Percentiles rank a stretch among this genome's conserved stretches.
Evolutionary conservation across 2,113 vertebrate genomes (phyloP).

Genomic region (Lonchura striata): DNA sequence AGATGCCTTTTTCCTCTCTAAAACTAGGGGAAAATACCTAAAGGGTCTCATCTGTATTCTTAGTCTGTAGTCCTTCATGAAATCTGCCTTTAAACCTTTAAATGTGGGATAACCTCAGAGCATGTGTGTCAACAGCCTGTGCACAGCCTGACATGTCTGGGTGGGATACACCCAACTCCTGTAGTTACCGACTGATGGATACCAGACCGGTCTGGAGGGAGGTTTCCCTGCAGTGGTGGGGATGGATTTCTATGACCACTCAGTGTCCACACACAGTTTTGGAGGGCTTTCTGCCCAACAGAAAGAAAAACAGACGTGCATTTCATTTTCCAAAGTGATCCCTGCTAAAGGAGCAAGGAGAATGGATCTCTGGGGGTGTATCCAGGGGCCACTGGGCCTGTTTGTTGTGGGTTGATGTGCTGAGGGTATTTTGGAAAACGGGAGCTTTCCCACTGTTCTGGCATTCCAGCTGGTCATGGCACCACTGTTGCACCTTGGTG

Average conservation of each 20-base stretch:
- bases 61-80: not conserved
- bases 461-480: fast-evolving
- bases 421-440: fast-evolving
- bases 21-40: not conserved
- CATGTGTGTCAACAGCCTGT: not conserved
- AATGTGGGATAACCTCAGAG: not conserved
- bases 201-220: fast-evolving
- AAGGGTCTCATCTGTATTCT: not conserved
- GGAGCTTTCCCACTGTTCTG: not conserved
- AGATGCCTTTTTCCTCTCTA: not conserved
- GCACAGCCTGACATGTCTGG: not conserved
- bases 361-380: not conserved
- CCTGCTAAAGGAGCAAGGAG: not conserved
- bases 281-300: not conserved
- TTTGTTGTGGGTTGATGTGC: not conserved
- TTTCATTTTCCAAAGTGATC: not conserved
- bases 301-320: not conserved
- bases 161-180: not conserved
- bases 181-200: not conserved
- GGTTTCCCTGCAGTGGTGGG: not conserved
- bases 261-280: not conserved
- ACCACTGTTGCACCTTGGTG: fast-evolving
- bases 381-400: not conserved
- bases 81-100: not conserved
- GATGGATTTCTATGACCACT: not conserved